Conservation (phyloP, 2,888 invertebrate genomes). For the Drosophila longiperda region DNA sequence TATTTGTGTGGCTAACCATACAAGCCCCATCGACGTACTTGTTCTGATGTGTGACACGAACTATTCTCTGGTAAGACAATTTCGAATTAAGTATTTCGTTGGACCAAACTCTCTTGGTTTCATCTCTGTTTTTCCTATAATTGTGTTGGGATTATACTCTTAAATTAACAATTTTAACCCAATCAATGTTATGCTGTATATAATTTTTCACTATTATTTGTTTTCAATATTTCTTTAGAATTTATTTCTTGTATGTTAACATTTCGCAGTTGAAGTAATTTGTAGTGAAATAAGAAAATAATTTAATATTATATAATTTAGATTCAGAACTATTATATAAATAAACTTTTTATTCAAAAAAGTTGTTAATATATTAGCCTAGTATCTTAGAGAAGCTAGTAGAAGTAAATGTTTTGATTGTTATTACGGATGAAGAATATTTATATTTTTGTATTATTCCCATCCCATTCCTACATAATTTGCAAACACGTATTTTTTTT, state of each 20-base stretch:
- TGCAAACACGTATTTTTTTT: slow-evolving; percentile 3
- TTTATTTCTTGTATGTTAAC: neutral
- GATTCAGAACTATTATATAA: neutral
- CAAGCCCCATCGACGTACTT: slow-evolving; percentile 98
- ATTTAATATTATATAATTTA: neutral
- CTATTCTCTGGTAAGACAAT: slow-evolving; percentile 95
- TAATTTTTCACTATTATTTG: slow-evolving; percentile 1
- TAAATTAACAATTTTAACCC: slow-evolving; percentile 6
- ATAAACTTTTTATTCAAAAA: neutral
- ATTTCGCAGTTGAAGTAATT: neutral
- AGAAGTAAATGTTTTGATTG: neutral
- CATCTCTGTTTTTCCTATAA: neutral
- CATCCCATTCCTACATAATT: neutral
- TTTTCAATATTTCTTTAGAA: neutral
- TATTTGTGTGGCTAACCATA: slow-evolving; percentile 99
- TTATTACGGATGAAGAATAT: slow-evolving; percentile 6
- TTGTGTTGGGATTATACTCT: neutral
- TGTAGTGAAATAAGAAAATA: neutral
- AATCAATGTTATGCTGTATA: slow-evolving; percentile 4
- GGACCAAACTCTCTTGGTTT: neutral
- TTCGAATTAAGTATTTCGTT: slow-evolving; percentile 5
- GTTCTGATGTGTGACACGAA: slow-evolving; percentile 98
- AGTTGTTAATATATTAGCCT: neutral
- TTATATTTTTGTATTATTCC: neutral
- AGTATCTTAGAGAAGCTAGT: neutral